Evolutionary conservation across 2,797 vertebrate genomes (phyloP).

Genomic region (Artibeus jamaicensis): DNA sequence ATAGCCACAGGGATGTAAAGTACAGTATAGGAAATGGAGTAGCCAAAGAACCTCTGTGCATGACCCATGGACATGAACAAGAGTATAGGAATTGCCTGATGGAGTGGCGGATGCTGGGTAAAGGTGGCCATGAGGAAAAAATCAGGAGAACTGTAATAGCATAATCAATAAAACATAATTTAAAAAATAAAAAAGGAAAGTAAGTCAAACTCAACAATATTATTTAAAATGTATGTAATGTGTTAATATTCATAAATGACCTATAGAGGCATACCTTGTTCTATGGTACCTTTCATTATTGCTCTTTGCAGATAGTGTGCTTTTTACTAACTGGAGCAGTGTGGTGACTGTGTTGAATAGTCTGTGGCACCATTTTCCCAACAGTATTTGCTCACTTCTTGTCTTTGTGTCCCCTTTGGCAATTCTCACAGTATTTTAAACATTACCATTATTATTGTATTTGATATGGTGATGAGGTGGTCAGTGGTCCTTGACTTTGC

Average conservation of each 20-base stretch:
- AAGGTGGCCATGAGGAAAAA: neutral
- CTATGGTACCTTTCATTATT: neutral
- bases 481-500: neutral
- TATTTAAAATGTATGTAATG: neutral
- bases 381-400: neutral
- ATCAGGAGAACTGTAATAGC: neutral
- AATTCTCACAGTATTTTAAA: neutral
- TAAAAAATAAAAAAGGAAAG: neutral
- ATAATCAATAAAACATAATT: neutral
- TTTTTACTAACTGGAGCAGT: neutral
- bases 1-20: neutral
- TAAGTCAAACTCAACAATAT: neutral
- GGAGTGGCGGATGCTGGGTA: neutral
- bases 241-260: neutral
- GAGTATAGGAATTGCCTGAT: neutral
- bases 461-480: neutral
- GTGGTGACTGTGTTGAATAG: neutral
- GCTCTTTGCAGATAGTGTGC: neutral
- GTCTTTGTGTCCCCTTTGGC: neutral
- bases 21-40: neutral
- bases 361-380: neutral
- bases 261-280: neutral
- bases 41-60: neutral
- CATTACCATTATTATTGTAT: neutral
- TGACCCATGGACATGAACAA: neutral